Evolutionary conservation across 2,888 invertebrate genomes (phyloP), one percentile per base, ranked within the genome.

Genomic region (Allolobophora icterica): DNA sequence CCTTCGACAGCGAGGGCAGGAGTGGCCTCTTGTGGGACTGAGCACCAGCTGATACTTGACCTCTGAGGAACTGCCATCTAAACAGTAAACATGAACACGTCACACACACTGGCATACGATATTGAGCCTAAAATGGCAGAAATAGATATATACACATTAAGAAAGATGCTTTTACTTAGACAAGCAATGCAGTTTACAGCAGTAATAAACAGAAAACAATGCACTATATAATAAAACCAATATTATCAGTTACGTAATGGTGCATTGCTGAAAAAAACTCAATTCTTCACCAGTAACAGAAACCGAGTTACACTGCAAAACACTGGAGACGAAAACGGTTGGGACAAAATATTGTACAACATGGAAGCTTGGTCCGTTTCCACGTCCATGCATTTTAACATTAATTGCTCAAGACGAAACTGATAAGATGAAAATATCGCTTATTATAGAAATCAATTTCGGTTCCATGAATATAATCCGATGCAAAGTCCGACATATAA

Each of bases 1-100:
- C 38, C 87, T 87, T 38, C 87, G 34, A 87, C 87, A 87, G 38
- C 87, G 87, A 34, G 87, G 87, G 19, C 87, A 87, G 34, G 87
- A 24, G 38, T 35, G 87, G 87, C 87, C 87, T 87, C 24, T 38
- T 19, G 87, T 38, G 2, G 34, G 87, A 87, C 87, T 87, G 35
- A 87, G 35, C 34, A 35, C 87, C 34, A 87, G 87, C 24, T 17
- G 87, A 87, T 35, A 87, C 38, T 87, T 38, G 24, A 35, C 87
- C 38, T 87, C 87, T 6, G 35, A n/a, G 38, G 35, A 35, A 38
- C 87, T 87, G 87, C 87, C 87, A 87, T 33, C 87, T 87, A 87
- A 21, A 34, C 34, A 87, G 87, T 11, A 87, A 87, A 87, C 38
- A 87, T 5, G 24, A 87, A 87, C 71, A n/a, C 5, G 11, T 52